Evolutionary conservation across 2,797 vertebrate species (phyloP), one percentile per base, ranked within the genome.

Genomic region (Macrochelys suwanniensis): DNA sequence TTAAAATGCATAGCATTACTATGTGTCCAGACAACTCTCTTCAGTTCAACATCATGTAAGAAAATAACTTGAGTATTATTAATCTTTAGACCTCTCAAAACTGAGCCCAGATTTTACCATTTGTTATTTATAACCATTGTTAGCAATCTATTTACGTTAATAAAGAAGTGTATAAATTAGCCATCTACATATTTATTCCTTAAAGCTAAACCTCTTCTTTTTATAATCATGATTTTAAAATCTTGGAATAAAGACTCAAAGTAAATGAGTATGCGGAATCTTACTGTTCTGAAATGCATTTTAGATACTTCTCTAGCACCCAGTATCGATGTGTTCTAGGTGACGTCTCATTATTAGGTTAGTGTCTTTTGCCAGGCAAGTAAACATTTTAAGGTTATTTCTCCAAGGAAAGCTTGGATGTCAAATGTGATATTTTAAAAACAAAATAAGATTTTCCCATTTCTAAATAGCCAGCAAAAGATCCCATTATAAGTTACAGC

Each of bases 311-410:
- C 57, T 51, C 23, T 42, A 81, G 16, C 13, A 81, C 57, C 45
- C 90, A 76, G 85, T 47, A 90, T 79, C 50, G 89, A 93, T 89
- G 92, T 92, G 79, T 23, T 57, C 15, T 49, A 26, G 50, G 53
- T 71, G 78, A 19, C 19, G 88, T 85, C 84, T 88, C 42, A 89
- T 80, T 84, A 89, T 83, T 83, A 80, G 90, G 65, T 97, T 92
- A 82, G 31, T 86, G n/a, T 81, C 78, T 82, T 88, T 74, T 78
- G 37, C 11, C 19, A 5, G 6, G 26, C 12, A 31, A 9, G 23
- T 17, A 78, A 45, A 77, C 12, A 31, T 15, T 61, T 74, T 78
- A 79, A 89, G 79, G 19, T 13, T n/a, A 68, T 68, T 83, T 42
- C 59, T 92, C 49, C 45, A 61, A 89, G 50, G 37, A 88, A 88